Base-by-base conservation (phyloP, 1,140 invertebrate genomes). In the Mercenaria mercenaria region DNA sequence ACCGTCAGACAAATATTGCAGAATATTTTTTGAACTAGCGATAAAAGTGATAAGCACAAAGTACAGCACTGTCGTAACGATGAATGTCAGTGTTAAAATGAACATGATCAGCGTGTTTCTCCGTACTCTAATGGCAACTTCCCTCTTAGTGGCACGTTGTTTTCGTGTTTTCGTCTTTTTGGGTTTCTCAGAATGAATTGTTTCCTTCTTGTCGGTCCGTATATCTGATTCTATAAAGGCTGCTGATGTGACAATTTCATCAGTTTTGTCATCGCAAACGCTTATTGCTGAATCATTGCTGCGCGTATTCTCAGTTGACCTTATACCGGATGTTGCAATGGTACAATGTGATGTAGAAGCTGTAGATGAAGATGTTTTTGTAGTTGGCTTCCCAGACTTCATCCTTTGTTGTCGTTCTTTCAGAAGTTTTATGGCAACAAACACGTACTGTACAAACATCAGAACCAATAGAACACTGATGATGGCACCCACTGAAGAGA, bases 61-160 rank as follows among this genome's bases (percentile, higher is more conserved):
- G 26, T 86, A 86, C 23, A 76, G 6, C 18, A 74, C 56, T 26
- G 69, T 86, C 20, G 83, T 86, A 1, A 86, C 20, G 26, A 86
- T 74, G 15, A 86, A 86, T 13, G 39, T 34, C 1, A 76, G 3
- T 3, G 83, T 86, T 0, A 86, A 47, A 50, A 86, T 59, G 23
- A 86, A 74, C 83, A 86, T 86, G 8, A 86, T 86, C 34, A 52
- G 37, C 13, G 83, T 76, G 32, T 86, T 86, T 29, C 69, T 50
- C 15, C 43, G 29, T 4, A 86, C 67, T 39, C 47, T 32, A 10
- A 13, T 41, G 4, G 52, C 15, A 11, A 39, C 6, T 15, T 61
- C 26, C 23, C 8, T n/a, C 23, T n/a, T 23, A n/a, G 1, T 20
- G 20, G 39, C 18, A 37, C 39, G 41, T 43, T n/a, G 43, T 34